phyloP scores from a whole-genome alignment of 2,797 vertebrate genomes.

The Pteronotus mesoamericanus region DNA sequence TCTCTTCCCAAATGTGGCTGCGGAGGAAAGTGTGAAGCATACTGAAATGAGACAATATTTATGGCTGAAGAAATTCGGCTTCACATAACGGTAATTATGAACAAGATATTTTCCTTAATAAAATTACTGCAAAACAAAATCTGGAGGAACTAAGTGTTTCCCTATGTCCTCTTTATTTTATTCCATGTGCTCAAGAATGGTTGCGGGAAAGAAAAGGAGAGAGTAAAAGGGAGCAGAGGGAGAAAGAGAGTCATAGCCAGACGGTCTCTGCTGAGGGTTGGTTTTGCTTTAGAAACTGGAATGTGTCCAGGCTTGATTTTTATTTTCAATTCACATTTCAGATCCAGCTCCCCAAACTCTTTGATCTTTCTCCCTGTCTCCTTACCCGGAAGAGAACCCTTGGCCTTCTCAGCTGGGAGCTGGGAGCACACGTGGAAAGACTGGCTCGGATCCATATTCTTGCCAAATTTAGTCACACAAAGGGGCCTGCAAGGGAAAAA shows the following conservation, averaged over 20 bases:
- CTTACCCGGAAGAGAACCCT: slow-evolving; percentile 99
- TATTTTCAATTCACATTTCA: slow-evolving; percentile 89
- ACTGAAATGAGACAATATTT: slow-evolving; percentile 60
- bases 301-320: slow-evolving; percentile 87
- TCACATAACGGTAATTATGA: slow-evolving; percentile 66
- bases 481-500: slow-evolving; percentile 82
- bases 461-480: slow-evolving; percentile 99
- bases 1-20: slow-evolving; percentile 15
- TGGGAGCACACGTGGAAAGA: slow-evolving; percentile 96
- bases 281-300: slow-evolving; percentile 90
- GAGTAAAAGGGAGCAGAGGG: background rate
- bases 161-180: slow-evolving; percentile 45
- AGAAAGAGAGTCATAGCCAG: background rate
- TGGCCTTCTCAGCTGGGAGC: slow-evolving; percentile 94
- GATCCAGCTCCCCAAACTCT: slow-evolving; percentile 92
- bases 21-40: slow-evolving; percentile 49
- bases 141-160: slow-evolving; percentile 56
- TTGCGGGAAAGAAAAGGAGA: background rate
- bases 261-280: slow-evolving; percentile 65
- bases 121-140: slow-evolving; percentile 66
- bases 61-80: slow-evolving; percentile 63
- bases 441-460: slow-evolving; percentile 93
- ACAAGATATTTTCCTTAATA: slow-evolving; percentile 70
- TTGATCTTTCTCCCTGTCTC: slow-evolving; percentile 95
- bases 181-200: slow-evolving; percentile 36